Evolutionary conservation across 2,797 vertebrate species (phyloP).

Genomic region (Tinamus major): DNA sequence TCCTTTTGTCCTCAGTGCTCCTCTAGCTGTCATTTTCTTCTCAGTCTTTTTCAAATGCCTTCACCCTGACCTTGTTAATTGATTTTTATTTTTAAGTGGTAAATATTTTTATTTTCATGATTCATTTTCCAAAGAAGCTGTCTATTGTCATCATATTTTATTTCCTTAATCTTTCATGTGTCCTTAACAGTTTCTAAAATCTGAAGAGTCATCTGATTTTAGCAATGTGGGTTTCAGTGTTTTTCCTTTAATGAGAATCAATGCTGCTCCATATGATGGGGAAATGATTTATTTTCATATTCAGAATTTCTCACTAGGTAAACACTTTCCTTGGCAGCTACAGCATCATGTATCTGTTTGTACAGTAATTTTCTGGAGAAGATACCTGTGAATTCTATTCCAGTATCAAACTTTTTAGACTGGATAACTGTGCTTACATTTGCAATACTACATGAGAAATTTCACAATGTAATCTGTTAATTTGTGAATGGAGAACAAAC

Average conservation of each 20-base stretch:
- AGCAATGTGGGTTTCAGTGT: neutral
- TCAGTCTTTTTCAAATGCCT: neutral
- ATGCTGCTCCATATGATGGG: neutral
- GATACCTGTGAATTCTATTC: neutral
- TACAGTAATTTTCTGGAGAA: neutral
- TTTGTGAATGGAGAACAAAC: neutral
- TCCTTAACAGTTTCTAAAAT: neutral
- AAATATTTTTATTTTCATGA: neutral
- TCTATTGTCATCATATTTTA: neutral
- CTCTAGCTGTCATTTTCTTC: neutral
- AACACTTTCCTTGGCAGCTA: neutral
- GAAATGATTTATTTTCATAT: neutral
- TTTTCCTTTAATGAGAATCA: neutral
- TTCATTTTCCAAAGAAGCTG: neutral
- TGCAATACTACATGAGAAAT: neutral
- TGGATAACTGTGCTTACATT: slow-evolving; percentile 14
- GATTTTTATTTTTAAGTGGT: neutral
- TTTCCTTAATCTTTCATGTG: neutral
- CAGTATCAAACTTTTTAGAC: neutral
- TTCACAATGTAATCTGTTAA: neutral
- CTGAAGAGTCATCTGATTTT: neutral
- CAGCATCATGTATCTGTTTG: neutral
- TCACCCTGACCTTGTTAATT: neutral
- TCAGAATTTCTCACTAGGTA: slow-evolving; percentile 1
- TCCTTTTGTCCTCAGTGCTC: neutral